These are phyloP conservation scores for Telmatherina bonti DNA, from an alignment of 2,797 vertebrate genomes.

Conservation along the genomic window DNA sequence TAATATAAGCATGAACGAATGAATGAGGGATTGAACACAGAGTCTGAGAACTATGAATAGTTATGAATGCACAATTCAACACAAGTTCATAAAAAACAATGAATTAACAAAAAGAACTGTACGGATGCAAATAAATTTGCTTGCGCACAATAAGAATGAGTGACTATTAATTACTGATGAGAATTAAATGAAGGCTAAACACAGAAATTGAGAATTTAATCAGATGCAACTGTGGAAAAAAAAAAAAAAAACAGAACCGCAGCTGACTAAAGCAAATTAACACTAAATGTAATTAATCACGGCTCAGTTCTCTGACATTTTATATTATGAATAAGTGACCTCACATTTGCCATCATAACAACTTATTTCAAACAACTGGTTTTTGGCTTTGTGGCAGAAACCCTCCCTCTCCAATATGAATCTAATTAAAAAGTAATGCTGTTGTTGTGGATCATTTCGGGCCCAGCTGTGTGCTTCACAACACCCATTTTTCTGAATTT, in stretches of 20 bases:
- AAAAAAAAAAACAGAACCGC: slow-evolving; percentile 23
- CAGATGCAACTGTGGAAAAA: slow-evolving; percentile 13
- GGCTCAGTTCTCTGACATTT: slow-evolving; percentile 29
- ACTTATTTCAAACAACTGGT: slow-evolving; percentile 20
- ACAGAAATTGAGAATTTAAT: slow-evolving; percentile 36
- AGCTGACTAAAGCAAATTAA: slow-evolving; percentile 33
- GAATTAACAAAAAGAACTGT: background rate
- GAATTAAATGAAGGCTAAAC: slow-evolving; percentile 37
- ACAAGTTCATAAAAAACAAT: background rate
- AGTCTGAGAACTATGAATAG: background rate
- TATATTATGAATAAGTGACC: slow-evolving; percentile 43
- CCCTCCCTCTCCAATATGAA: slow-evolving; percentile 25
- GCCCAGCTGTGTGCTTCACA: slow-evolving; percentile 49
- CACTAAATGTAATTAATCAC: slow-evolving; percentile 51
- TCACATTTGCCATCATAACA: slow-evolving; percentile 25
- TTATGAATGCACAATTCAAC: background rate
- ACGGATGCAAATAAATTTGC: slow-evolving; percentile 28
- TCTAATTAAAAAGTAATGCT: slow-evolving; percentile 59
- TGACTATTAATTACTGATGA: slow-evolving; percentile 40
- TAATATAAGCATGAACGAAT: slow-evolving; percentile 17
- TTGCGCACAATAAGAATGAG: slow-evolving; percentile 28
- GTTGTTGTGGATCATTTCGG: slow-evolving; percentile 48
- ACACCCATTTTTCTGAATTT: slow-evolving; percentile 10
- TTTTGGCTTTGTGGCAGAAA: slow-evolving; percentile 31
- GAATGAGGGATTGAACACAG: slow-evolving; percentile 2